These are phyloP conservation scores for Florisuga fusca DNA, from an alignment of 2,797 vertebrate genomes.

Conservation along the genomic window DNA sequence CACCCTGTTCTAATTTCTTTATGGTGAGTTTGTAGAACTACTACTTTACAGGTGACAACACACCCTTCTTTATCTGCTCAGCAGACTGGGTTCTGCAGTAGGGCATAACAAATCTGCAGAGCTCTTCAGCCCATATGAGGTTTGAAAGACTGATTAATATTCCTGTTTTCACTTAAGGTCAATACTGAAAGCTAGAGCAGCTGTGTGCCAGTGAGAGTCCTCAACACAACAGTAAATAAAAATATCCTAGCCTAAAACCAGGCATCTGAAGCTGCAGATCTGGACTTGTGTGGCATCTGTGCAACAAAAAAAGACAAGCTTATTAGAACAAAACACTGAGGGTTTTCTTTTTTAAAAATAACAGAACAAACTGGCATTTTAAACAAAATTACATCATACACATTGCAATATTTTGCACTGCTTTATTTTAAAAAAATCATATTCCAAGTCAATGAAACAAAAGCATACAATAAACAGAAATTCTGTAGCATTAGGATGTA, in stretches of 20 bases:
- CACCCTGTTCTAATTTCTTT: background rate
- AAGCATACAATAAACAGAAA: conserved; percentile 38
- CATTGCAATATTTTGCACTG: conserved; percentile 18
- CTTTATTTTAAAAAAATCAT: conserved; percentile 51
- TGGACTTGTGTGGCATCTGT: conserved; percentile 64
- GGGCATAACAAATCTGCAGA: background rate
- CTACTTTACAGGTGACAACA: background rate
- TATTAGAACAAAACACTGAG: conserved; percentile 40
- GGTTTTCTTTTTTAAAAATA: background rate
- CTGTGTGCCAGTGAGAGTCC: conserved; percentile 23
- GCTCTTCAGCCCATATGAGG: background rate
- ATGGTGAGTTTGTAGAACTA: background rate
- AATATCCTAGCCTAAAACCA: conserved; percentile 64
- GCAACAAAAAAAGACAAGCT: conserved; percentile 56
- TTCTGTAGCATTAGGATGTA: background rate
- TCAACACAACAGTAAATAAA: conserved; percentile 11
- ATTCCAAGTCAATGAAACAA: conserved; percentile 49
- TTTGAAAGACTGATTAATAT: background rate
- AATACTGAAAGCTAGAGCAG: conserved; percentile 11
- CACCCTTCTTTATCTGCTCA: background rate
- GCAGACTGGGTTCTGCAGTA: background rate
- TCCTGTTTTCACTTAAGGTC: background rate
- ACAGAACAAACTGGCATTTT: conserved; percentile 2
- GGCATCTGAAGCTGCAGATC: conserved; percentile 53
- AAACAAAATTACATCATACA: conserved; percentile 65